phyloP scores from a whole-genome alignment of 2,113 vertebrate species.

The Mellivora capensis region DNA sequence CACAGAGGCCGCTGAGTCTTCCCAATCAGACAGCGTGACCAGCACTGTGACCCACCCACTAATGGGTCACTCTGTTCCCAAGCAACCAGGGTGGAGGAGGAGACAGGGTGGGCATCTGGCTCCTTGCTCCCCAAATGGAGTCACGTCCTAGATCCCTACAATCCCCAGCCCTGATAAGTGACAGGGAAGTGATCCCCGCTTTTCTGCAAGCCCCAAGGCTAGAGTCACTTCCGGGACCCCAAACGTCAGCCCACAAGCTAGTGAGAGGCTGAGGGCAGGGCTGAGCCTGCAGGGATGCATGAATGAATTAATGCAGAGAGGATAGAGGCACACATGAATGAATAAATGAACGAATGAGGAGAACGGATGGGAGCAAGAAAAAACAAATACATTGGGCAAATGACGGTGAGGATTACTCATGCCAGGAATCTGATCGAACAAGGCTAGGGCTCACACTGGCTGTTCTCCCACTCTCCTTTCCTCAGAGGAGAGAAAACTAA shows the following conservation, averaged over 20 bases:
- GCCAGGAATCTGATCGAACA: neutral
- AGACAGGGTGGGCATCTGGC: too few relatives aligned
- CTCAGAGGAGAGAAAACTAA: neutral
- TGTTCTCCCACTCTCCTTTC: neutral
- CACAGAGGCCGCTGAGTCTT: neutral
- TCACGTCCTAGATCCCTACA: neutral
- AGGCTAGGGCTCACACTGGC: neutral
- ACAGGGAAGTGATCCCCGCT: rapidly evolving
- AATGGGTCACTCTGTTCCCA: neutral
- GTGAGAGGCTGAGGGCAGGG: neutral
- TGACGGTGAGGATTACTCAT: too few relatives aligned
- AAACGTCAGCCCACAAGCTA: neutral
- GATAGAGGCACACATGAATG: neutral
- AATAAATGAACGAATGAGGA: neutral
- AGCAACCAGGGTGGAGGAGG: neutral
- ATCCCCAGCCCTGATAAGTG: neutral
- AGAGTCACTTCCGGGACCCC: neutral
- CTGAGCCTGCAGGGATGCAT: neutral
- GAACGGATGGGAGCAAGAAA: neutral
- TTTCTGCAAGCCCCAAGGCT: neutral
- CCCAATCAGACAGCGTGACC: neutral
- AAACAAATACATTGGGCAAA: neutral
- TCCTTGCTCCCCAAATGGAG: neutral
- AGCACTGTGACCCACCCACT: too few relatives aligned
- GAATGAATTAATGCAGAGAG: neutral